A percentile compares a stretch with the other conserved stretches of the same genome.
Evolutionary conservation across 2,888 invertebrate genomes (phyloP).

Genomic region (Pheosia tremula): DNA sequence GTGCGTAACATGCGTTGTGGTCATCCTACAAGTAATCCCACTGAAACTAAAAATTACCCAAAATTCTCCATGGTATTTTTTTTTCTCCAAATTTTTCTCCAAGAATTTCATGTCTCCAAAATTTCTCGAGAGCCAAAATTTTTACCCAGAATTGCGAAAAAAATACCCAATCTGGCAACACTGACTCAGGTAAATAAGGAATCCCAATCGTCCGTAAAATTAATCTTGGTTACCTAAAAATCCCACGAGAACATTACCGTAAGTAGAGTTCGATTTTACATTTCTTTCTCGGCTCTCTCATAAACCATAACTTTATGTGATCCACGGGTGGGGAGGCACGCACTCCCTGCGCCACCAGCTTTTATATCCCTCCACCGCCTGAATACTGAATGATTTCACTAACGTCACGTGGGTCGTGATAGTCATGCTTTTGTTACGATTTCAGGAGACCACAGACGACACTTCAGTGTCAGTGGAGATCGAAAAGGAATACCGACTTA

Average conservation of each 20-base stretch:
- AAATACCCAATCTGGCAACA: too few species aligned
- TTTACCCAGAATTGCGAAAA: too few species aligned
- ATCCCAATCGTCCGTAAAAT: background rate
- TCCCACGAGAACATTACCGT: slow-evolving; percentile 29
- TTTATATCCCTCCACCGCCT: slow-evolving; percentile 54
- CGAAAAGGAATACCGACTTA: background rate
- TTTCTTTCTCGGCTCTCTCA: slow-evolving; percentile 55
- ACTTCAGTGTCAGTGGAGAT: background rate
- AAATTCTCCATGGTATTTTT: too few species aligned
- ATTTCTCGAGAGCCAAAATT: too few species aligned
- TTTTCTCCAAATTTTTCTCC: too few species aligned
- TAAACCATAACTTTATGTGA: slow-evolving; percentile 74
- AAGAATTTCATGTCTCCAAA: too few species aligned
- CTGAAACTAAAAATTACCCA: too few species aligned
- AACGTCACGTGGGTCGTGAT: slow-evolving; percentile 9
- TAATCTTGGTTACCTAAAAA: slow-evolving; percentile 8
- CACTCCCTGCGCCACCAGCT: slow-evolving; percentile 51
- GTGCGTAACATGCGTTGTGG: too few species aligned
- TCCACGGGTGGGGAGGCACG: slow-evolving; percentile 55
- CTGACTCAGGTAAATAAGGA: too few species aligned
- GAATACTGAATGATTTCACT: slow-evolving; percentile 53
- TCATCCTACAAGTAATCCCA: too few species aligned
- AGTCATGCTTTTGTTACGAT: slow-evolving; percentile 18
- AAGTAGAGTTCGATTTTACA: slow-evolving; percentile 52
- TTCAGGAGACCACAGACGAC: background rate